Evolutionary conservation across 1,140 invertebrate genomes (phyloP).

Genomic region (Anastrepha obliqua): DNA sequence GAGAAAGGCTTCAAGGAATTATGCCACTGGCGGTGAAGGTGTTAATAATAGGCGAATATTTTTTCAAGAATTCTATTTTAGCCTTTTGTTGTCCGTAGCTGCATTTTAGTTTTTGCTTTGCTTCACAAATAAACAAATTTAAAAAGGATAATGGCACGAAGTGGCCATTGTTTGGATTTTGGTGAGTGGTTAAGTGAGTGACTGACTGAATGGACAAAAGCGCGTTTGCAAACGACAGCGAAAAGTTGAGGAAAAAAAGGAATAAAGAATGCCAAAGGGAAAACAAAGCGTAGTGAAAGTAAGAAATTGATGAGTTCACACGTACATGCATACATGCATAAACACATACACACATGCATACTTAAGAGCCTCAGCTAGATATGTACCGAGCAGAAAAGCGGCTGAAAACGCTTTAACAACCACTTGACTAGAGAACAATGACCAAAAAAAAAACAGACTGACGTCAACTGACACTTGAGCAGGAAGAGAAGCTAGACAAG

Average conservation of each 20-base stretch:
- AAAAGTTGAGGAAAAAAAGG: not conserved
- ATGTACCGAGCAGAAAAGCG: not conserved
- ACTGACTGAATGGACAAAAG: not conserved
- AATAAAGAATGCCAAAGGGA: not conserved
- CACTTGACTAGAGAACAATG: not conserved
- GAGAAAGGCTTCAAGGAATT: not conserved
- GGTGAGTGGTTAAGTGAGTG: not conserved
- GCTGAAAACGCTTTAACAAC: not conserved
- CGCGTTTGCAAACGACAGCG: not conserved
- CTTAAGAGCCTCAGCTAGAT: not conserved
- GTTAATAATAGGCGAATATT: slow-evolving; percentile 3
- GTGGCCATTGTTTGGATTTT: slow-evolving; percentile 10
- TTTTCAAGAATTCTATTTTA: not conserved
- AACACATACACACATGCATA: not conserved
- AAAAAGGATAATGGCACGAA: not conserved
- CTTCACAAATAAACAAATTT: not conserved
- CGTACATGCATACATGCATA: not conserved
- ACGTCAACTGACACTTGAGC: not conserved
- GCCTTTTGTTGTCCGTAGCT: not conserved
- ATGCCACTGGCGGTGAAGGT: slow-evolving; percentile 2
- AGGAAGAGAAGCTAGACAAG: not conserved
- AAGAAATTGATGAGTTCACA: not conserved
- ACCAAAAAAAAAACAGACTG: not conserved
- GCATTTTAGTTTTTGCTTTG: not conserved
- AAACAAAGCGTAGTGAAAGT: not conserved